phyloP scores from a whole-genome alignment of 2,113 vertebrate species.

The Microtus montanus region DNA sequence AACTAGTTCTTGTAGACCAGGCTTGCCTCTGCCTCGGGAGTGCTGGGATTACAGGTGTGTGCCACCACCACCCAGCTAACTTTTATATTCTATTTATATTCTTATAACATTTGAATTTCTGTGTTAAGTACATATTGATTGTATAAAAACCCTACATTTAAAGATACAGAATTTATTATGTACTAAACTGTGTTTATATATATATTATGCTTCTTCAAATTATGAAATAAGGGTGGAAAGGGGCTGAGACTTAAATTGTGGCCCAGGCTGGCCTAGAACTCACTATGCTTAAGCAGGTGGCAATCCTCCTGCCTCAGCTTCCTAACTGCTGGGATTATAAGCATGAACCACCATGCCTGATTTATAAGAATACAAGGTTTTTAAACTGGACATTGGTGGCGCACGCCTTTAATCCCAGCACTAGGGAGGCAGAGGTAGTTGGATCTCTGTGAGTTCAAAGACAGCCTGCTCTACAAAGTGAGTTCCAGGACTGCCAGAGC shows the following conservation, averaged over 20 bases:
- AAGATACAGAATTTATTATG: conserved; percentile 40
- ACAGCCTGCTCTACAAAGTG: neutral
- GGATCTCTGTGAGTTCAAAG: neutral
- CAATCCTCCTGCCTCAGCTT: neutral
- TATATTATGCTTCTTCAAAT: neutral
- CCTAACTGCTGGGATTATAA: neutral
- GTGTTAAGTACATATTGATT: neutral
- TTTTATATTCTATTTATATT: conserved; percentile 55
- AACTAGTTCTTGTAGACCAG: too few relatives aligned
- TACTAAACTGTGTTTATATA: neutral
- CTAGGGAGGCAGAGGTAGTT: neutral
- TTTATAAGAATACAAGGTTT: neutral
- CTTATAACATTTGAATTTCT: conserved; percentile 48
- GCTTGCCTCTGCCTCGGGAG: too few relatives aligned
- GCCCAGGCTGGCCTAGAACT: neutral
- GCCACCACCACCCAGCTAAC: neutral
- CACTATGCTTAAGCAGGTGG: neutral
- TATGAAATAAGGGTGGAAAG: neutral
- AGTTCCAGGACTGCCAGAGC: neutral
- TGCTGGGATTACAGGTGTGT: too few relatives aligned
- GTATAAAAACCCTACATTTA: neutral
- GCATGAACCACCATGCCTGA: neutral
- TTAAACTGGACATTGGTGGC: neutral
- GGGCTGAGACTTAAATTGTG: neutral
- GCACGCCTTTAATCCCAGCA: neutral